Conservation (phyloP, 1,140 invertebrate genomes). For the Drosophila subobscura region DNA sequence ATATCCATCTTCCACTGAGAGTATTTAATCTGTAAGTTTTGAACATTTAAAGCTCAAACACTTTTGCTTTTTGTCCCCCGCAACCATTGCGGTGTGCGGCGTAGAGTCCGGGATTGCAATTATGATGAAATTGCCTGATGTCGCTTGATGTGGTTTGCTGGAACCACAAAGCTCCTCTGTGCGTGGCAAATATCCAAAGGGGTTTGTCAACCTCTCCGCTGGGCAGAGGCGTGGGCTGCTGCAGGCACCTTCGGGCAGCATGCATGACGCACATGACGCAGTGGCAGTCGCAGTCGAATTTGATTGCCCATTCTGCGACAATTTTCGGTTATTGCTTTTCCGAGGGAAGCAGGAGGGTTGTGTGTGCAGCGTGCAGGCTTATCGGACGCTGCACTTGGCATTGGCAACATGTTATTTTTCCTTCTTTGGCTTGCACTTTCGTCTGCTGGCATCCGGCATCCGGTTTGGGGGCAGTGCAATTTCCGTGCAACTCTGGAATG, state of each 20-base stretch:
- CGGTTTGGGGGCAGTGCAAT: constrained; percentile 35
- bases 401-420: constrained; percentile 36
- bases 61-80: constrained; percentile 54
- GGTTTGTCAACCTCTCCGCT: constrained; percentile 54
- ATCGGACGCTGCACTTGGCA: constrained; percentile 53
- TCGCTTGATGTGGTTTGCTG: constrained; percentile 12
- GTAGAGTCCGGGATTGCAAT: constrained; percentile 51
- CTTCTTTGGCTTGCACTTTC: constrained; percentile 30
- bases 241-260: constrained; percentile 10
- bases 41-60: constrained; percentile 6
- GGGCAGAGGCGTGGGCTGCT: constrained; percentile 27
- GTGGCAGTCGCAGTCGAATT: too few species aligned
- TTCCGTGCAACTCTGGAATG: constrained; percentile 32
- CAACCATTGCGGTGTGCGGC: neutral
- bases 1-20: constrained; percentile 1
- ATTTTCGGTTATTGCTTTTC: constrained; percentile 29
- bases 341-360: neutral
- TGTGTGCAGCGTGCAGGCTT: constrained; percentile 11
- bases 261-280: constrained; percentile 34
- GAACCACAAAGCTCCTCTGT: constrained; percentile 25
- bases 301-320: constrained; percentile 24
- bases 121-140: constrained; percentile 63
- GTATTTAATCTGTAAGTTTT: constrained; percentile 23
- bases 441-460: constrained; percentile 43
- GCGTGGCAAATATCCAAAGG: constrained; percentile 38